Evolutionary conservation across 2,113 vertebrate species (phyloP).

Genomic region (Balaeniceps rex): DNA sequence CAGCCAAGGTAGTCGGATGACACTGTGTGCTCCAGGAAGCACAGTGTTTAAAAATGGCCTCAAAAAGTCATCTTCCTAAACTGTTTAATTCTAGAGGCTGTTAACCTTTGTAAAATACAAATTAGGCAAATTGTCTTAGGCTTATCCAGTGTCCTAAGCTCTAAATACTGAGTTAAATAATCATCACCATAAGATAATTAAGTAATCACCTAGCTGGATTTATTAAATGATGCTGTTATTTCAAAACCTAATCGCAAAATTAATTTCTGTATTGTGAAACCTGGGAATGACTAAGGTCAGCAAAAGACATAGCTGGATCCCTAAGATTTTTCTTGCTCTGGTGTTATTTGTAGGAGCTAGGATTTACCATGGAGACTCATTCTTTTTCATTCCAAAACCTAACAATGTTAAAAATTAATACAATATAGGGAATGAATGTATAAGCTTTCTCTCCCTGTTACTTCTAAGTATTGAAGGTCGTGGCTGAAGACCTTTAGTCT

Average conservation of each 20-base stretch:
- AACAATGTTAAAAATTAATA: neutral
- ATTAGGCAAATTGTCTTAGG: neutral
- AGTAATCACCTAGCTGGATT: neutral
- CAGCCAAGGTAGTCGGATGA: neutral
- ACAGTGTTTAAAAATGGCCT: neutral
- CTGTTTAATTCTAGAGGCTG: neutral
- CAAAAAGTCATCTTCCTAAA: neutral
- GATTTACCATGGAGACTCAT: neutral
- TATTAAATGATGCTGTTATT: neutral
- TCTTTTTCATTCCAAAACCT: neutral
- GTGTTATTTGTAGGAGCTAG: neutral
- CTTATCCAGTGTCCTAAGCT: neutral
- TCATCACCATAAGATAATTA: neutral
- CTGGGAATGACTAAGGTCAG: neutral
- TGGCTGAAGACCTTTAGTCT: neutral
- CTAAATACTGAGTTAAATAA: slow-evolving; percentile 3
- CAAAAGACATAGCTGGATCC: neutral
- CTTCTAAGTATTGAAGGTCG: neutral
- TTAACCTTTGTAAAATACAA: neutral
- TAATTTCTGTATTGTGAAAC: neutral
- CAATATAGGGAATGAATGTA: neutral
- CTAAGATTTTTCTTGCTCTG: neutral
- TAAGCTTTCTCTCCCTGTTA: neutral
- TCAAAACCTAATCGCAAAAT: neutral
- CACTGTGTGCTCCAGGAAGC: neutral